Conservation (phyloP, 2,113 vertebrate genomes). For the Acanthochromis polyacanthus region DNA sequence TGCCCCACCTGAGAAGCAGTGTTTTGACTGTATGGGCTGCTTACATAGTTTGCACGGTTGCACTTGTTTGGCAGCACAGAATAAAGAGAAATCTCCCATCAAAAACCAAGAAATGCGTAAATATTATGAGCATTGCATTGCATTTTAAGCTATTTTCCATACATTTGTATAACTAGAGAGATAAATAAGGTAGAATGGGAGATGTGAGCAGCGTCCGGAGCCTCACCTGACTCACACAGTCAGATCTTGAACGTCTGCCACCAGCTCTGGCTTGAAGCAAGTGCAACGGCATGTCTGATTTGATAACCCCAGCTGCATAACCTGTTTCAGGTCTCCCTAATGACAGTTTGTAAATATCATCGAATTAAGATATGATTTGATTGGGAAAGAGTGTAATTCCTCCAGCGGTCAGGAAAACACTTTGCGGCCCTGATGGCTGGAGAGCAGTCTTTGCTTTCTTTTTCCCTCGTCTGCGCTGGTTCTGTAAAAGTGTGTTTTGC, state of each 20-base stretch:
- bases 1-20: background rate
- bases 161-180: background rate
- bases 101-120: background rate
- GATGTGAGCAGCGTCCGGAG: background rate
- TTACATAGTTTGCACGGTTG: constrained; percentile 38
- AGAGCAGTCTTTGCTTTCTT: constrained; percentile 32
- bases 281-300: constrained; percentile 61
- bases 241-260: constrained; percentile 36
- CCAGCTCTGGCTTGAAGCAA: constrained; percentile 33
- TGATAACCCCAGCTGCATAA: constrained; percentile 61
- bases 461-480: background rate
- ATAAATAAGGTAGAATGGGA: background rate
- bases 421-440: constrained; percentile 41
- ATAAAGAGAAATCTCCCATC: constrained; percentile 2
- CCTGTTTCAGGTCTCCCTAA: constrained; percentile 60
- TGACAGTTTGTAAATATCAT: constrained; percentile 68
- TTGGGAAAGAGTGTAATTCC: constrained; percentile 51
- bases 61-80: constrained; percentile 11
- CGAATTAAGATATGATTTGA: constrained; percentile 62
- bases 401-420: constrained; percentile 55
- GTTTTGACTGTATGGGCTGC: constrained; percentile 6
- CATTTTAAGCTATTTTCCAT: constrained; percentile 10
- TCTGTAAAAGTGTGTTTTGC: constrained; percentile 60
- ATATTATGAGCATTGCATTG: background rate
- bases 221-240: constrained; percentile 43